These are phyloP conservation scores for Nematopogon swammerdamellus DNA, from an alignment of 2,888 invertebrate species.

Conservation along the genomic window DNA sequence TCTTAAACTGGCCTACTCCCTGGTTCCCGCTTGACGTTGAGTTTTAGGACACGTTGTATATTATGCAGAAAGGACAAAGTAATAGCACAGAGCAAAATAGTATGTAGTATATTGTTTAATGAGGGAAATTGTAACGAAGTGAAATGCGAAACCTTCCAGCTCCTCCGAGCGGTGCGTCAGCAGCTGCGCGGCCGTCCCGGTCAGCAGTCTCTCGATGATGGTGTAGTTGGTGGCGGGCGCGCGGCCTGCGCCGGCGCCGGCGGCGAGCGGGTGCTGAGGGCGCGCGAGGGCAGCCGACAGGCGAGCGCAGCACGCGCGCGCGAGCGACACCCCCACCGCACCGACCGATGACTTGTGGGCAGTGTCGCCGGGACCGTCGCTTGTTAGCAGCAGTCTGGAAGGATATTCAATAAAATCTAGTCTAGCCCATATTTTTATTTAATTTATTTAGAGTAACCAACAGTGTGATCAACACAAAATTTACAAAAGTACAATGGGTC, in stretches of 20 bases:
- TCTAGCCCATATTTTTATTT: too few species aligned
- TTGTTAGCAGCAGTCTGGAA: neutral
- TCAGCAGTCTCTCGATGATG: slow-evolving; percentile 8
- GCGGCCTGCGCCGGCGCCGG: slow-evolving; percentile 10
- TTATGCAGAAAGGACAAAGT: too few species aligned
- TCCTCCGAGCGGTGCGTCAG: slow-evolving; percentile 9
- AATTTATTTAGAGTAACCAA: too few species aligned
- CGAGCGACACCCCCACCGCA: slow-evolving; percentile 21
- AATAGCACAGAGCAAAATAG: too few species aligned
- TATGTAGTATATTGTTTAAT: too few species aligned
- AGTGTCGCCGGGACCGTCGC: slow-evolving; percentile 7
- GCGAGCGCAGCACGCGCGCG: slow-evolving; percentile 29
- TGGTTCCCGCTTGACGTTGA: too few species aligned
- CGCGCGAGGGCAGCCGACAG: slow-evolving; percentile 20
- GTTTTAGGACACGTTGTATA: too few species aligned
- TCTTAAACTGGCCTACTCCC: too few species aligned
- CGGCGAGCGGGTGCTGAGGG: slow-evolving; percentile 11
- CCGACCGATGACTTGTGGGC: slow-evolving; percentile 9
- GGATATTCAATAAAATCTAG: too few species aligned
- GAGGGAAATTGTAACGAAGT: too few species aligned
- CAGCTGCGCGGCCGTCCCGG: slow-evolving; percentile 10
- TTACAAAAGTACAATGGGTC: too few species aligned
- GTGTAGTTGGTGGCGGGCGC: slow-evolving; percentile 5
- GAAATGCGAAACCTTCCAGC: slow-evolving; percentile 18
- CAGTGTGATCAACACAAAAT: too few species aligned